A percentile compares a stretch with the other conserved stretches of the same genome.
phyloP scores from a whole-genome alignment of 2,888 invertebrate genomes.

The Melieria crassipennis region DNA sequence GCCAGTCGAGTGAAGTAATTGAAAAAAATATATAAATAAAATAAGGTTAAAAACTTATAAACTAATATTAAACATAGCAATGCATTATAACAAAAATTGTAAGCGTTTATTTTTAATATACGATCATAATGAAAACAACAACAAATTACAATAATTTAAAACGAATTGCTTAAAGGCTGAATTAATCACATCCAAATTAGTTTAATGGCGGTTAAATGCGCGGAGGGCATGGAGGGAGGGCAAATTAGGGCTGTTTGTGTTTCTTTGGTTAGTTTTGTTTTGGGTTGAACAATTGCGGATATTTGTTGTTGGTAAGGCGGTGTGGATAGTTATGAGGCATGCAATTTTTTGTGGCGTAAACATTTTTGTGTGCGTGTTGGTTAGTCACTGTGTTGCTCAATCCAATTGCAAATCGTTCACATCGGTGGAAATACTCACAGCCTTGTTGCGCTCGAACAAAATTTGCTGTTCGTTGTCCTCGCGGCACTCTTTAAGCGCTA shows the following conservation, averaged over 20 bases:
- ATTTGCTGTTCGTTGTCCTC: conserved; percentile 69
- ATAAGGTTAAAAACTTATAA: background rate
- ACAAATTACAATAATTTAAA: background rate
- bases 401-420: conserved; percentile 54
- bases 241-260: background rate
- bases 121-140: background rate
- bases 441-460: conserved; percentile 68
- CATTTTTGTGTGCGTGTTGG: conserved; percentile 18
- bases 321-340: no score
- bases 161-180: no score
- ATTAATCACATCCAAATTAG: background rate
- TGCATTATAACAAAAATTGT: background rate
- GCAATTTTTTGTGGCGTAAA: background rate
- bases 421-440: conserved; percentile 68
- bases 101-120: background rate
- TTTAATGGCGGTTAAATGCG: background rate
- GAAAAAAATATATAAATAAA: background rate
- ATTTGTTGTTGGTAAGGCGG: background rate
- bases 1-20: background rate
- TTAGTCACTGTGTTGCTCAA: conserved; percentile 40
- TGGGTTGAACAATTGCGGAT: background rate
- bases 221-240: background rate
- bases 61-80: background rate
- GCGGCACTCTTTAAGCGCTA: conserved; percentile 70
- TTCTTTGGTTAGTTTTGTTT: conserved; percentile 18